Evolutionary conservation across 1,140 invertebrate genomes (phyloP), one percentile per base, ranked within the genome.

Genomic region (Oncopodura yosiiana): DNA sequence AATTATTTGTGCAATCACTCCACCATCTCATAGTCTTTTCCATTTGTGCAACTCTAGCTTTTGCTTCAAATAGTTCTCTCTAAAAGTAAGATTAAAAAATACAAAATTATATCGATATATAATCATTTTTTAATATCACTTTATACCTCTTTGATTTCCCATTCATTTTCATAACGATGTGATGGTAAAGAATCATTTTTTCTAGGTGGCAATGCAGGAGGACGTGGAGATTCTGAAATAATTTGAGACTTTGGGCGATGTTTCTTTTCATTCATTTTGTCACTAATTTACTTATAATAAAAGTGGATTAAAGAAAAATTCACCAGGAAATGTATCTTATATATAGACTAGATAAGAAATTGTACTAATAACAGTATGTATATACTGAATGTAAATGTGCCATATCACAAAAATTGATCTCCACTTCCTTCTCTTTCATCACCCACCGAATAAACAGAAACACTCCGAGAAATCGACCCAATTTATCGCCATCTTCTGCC

Each of bases 11-110:
- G 68, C 86, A 90, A 63, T 88, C 86, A 0, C 84, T 86, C 93
- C 93, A 97, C 93, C 93, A 97, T 46, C 89, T 75, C 90, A 97
- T 96, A 0, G 94, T 97, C 72, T 97, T 97, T 69, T 97, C 93
- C 93, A 97, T 96, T 71, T 97, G 93, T 0, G 88, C 82, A 3
- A 89, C 89, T 52, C 92, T 71, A 1, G 89, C 87, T 57, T 88
- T 74, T 0, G 90, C 88, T 67, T 96, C 90, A 63, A 94, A 87
- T 52, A 95, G 70, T 69, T 95, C 91, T 54, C 86, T 71, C 67
- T 86, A 61, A 21, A 69, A 54, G 5, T 30, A 14, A 29, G n/a
- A n/a, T n/a, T n/a, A 37, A 44, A 37, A 39, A 26, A 45, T 18
- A 52, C 32, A 27, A 45, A 24, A 9, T 19, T 11, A 45, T 16